Evolutionary conservation across 2,888 invertebrate genomes (phyloP).

Genomic region (Macrosoma leucophasiata): DNA sequence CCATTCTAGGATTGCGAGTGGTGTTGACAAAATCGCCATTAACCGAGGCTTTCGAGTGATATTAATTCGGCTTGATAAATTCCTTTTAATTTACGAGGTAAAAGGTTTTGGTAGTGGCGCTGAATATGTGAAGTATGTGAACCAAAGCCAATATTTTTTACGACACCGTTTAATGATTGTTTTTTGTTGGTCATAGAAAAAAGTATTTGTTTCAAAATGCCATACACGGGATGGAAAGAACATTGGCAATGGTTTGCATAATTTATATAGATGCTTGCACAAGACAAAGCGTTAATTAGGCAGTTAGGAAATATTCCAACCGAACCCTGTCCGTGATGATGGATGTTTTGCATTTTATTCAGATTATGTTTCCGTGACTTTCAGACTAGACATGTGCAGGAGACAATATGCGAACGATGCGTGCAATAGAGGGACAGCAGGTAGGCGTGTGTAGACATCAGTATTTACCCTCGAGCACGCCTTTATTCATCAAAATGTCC

Average conservation of each 20-base stretch:
- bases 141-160: slow-evolving; percentile 29
- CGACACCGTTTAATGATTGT: no score
- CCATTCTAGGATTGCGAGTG: slow-evolving; percentile 48
- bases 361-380: slow-evolving; percentile 78
- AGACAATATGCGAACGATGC: slow-evolving; percentile 94
- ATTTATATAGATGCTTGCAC: slow-evolving; percentile 18
- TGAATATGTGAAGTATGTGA: slow-evolving; percentile 44
- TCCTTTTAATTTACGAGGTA: slow-evolving; percentile 65
- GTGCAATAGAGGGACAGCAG: slow-evolving; percentile 99
- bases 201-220: no score
- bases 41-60: slow-evolving; percentile 67
- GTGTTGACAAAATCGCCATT: slow-evolving; percentile 57
- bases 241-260: slow-evolving; percentile 19
- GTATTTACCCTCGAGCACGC: slow-evolving; percentile 56
- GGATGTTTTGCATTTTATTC: slow-evolving; percentile 37
- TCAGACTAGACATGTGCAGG: slow-evolving; percentile 99
- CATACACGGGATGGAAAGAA: no score
- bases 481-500: slow-evolving; percentile 52
- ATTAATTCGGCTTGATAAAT: slow-evolving; percentile 65
- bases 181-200: no score
- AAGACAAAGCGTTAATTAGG: slow-evolving; percentile 15
- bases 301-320: slow-evolving; percentile 2
- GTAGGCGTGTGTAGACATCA: slow-evolving; percentile 78
- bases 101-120: slow-evolving; percentile 75
- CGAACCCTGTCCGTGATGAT: slow-evolving; percentile 6